Evolutionary conservation across 35 echinoderm and acorn worm species (phyloP).

Genomic region (Diadema setosum): DNA sequence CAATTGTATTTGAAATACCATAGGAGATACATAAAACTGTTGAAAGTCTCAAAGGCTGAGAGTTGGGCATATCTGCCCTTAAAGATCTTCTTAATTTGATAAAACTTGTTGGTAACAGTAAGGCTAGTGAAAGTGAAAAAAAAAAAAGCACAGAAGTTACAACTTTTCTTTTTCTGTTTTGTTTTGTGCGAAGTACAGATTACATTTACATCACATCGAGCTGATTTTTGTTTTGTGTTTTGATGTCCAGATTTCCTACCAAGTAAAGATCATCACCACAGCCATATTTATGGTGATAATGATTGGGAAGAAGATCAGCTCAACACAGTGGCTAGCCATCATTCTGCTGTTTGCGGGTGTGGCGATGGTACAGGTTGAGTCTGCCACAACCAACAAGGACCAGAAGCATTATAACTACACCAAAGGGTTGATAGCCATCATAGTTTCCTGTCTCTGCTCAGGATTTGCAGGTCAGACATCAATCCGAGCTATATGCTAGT

Average conservation of each 20-base stretch:
- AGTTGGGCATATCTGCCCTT: too few species aligned
- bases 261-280: constrained; percentile 92
- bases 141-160: too few species aligned
- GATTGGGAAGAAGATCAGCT: constrained; percentile 62
- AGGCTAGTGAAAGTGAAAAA: too few species aligned
- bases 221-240: neutral
- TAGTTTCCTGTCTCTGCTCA: constrained; percentile 86
- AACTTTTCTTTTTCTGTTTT: too few species aligned
- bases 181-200: too few species aligned
- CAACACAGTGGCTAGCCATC: constrained; percentile 79
- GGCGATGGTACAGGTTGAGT: constrained; percentile 84
- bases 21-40: too few species aligned
- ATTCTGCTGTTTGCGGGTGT: constrained; percentile 73
- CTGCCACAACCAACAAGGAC: constrained; percentile 25
- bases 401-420: constrained; percentile 45
- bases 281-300: constrained; percentile 93
- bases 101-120: too few species aligned
- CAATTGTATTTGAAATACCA: too few species aligned
- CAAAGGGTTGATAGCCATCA: constrained; percentile 62
- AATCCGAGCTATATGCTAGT: too few species aligned
- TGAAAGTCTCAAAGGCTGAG: too few species aligned
- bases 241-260: constrained; percentile 81
- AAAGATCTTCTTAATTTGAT: too few species aligned
- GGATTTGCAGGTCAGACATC: constrained; percentile 96
- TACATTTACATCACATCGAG: too few species aligned